Evolutionary conservation across 2,888 invertebrate genomes (phyloP).

Genomic region (Micoletzkya japonica): DNA sequence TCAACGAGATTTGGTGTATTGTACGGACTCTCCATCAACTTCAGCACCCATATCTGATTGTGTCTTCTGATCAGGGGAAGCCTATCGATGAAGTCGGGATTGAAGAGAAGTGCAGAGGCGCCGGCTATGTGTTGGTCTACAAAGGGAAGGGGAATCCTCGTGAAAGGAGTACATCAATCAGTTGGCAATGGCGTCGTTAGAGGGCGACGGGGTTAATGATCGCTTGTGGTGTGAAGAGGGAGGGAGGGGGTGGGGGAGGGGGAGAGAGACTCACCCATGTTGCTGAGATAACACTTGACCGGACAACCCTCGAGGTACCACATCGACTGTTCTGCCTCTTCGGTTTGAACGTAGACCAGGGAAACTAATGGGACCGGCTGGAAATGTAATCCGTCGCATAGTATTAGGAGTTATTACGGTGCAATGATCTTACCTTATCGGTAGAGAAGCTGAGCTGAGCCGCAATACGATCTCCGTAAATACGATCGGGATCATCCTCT

Average conservation of each 20-base stretch:
- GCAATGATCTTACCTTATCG: no score
- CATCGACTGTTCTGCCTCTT: conserved; percentile 2
- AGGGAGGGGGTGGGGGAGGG: no score
- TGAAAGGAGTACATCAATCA: neutral
- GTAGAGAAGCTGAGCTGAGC: conserved; percentile 4
- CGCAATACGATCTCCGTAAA: conserved; percentile 9
- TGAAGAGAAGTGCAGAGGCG: conserved; percentile 22
- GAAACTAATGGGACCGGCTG: neutral
- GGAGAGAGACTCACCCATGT: conserved; percentile 24
- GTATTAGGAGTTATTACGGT: neutral
- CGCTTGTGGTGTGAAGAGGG: no score
- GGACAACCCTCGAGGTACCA: conserved; percentile 11
- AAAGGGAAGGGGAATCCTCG: neutral
- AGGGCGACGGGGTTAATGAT: neutral
- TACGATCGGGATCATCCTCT: conserved; percentile 18
- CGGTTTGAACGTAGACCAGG: conserved; percentile 13
- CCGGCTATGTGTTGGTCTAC: conserved; percentile 2
- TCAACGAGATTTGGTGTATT: conserved; percentile 32
- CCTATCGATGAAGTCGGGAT: conserved; percentile 18
- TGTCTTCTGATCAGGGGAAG: neutral
- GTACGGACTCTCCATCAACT: conserved; percentile 34
- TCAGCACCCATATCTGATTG: conserved; percentile 35
- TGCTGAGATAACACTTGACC: conserved; percentile 4
- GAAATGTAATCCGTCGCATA: neutral
- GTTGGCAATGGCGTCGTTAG: no score